Conservation (phyloP, 1,140 invertebrate species). For the Panulirus ornatus region DNA sequence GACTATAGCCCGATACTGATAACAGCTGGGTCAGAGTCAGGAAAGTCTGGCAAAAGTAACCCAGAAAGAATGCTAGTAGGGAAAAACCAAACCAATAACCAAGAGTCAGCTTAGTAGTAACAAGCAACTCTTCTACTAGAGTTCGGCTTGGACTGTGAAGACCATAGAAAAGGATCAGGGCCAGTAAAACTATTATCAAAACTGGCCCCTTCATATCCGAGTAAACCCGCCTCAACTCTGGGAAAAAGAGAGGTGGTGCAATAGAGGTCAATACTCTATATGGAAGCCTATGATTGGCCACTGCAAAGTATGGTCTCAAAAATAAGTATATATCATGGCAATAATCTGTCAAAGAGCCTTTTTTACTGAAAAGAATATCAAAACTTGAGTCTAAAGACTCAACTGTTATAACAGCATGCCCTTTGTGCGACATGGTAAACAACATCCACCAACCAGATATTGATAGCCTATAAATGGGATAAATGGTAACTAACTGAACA, state of each 20-base stretch:
- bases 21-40: conserved; percentile 38
- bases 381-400: conserved; percentile 36
- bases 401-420: conserved; percentile 46
- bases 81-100: conserved; percentile 57
- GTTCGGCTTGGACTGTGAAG: conserved; percentile 37
- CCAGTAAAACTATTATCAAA: conserved; percentile 12
- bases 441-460: background rate
- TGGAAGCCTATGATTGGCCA: conserved; percentile 34
- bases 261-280: conserved; percentile 42
- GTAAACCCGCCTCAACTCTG: conserved; percentile 43
- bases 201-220: conserved; percentile 59
- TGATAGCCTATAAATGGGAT: no score
- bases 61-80: conserved; percentile 37
- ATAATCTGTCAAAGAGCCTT: background rate
- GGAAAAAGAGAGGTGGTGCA: conserved; percentile 49
- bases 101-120: conserved; percentile 36
- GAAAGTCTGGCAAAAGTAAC: conserved; percentile 36
- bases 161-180: conserved; percentile 51
- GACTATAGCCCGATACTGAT: conserved; percentile 51
- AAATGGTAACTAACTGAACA: no score
- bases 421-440: conserved; percentile 36
- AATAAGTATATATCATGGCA: background rate
- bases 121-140: conserved; percentile 32
- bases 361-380: background rate
- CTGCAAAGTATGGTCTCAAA: conserved; percentile 24